Conservation (phyloP, 2,113 vertebrate genomes). For the Morone chrysops region DNA sequence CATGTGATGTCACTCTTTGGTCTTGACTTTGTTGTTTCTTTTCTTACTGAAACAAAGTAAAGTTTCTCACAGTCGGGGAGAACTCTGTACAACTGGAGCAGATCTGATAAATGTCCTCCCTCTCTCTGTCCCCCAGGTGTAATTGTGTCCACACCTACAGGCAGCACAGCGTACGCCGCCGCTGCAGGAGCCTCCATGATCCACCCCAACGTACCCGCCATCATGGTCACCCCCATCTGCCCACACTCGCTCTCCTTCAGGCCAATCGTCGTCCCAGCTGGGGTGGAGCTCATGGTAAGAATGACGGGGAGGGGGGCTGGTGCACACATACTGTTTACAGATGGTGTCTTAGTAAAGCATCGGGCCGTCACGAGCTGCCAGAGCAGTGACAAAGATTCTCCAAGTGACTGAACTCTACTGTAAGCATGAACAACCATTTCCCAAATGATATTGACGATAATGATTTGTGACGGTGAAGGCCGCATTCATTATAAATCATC, state of each 20-base stretch:
- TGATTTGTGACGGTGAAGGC: too few species aligned
- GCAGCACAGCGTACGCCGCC: constrained; percentile 86
- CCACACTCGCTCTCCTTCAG: constrained; percentile 89
- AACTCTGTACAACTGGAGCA: neutral
- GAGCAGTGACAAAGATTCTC: too few species aligned
- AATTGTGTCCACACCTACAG: constrained; percentile 87
- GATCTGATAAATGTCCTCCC: neutral
- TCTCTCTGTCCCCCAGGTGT: constrained; percentile 75
- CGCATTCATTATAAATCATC: too few species aligned
- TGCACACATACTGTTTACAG: neutral
- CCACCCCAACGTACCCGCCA: constrained; percentile 88
- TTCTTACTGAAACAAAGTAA: neutral
- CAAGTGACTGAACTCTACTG: too few species aligned
- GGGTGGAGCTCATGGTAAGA: constrained; percentile 87
- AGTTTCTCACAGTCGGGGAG: neutral
- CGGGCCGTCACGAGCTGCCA: too few species aligned
- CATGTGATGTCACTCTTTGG: neutral
- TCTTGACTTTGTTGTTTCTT: neutral
- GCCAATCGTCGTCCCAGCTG: constrained; percentile 88
- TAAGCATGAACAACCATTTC: too few species aligned
- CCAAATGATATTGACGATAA: too few species aligned
- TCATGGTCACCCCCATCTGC: constrained; percentile 89
- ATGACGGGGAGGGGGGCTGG: neutral
- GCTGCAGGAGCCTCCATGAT: constrained; percentile 89
- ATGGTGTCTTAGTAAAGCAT: neutral